These are phyloP conservation scores for Carassius carassius DNA, from an alignment of 2,113 vertebrate species.

Conservation along the genomic window DNA sequence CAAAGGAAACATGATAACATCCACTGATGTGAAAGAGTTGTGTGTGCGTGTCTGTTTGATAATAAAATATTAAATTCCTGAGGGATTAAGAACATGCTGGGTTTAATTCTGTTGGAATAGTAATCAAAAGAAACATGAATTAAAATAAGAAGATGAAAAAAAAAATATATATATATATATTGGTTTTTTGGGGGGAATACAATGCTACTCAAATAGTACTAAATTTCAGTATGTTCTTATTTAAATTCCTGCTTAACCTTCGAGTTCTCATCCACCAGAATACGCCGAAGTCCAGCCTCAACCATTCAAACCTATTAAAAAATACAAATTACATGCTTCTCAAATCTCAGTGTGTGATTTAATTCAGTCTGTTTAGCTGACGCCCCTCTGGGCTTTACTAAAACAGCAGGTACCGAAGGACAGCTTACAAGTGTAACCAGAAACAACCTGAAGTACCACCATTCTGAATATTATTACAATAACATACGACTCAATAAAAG, in stretches of 20 bases:
- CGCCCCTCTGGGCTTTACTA: constrained; percentile 26
- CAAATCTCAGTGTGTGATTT: constrained; percentile 44
- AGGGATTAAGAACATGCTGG: constrained; percentile 76
- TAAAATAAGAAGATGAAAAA: constrained; percentile 67
- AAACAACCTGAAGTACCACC: constrained; percentile 24
- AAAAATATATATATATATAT: constrained; percentile 60
- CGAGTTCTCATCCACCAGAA: background rate
- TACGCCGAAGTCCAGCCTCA: constrained; percentile 16
- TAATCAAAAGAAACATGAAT: constrained; percentile 76
- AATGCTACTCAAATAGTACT: constrained; percentile 49
- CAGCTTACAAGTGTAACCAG: constrained; percentile 14
- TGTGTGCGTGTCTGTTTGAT: constrained; percentile 31
- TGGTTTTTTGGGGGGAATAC: constrained; percentile 64
- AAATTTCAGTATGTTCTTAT: constrained; percentile 32
- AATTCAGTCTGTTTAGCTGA: constrained; percentile 42
- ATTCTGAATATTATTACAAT: constrained; percentile 27
- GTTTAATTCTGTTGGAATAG: constrained; percentile 78
- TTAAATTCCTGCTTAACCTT: constrained; percentile 38
- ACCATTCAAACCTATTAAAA: constrained; percentile 37
- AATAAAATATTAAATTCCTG: constrained; percentile 60
- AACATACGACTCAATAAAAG: constrained; percentile 30
- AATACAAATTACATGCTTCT: constrained; percentile 44
- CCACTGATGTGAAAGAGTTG: constrained; percentile 41
- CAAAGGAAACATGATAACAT: constrained; percentile 71
- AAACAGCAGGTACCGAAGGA: constrained; percentile 7